Conservation (phyloP, 92 coral and sea anemone genomes). For the Virgularia gustaviana region DNA sequence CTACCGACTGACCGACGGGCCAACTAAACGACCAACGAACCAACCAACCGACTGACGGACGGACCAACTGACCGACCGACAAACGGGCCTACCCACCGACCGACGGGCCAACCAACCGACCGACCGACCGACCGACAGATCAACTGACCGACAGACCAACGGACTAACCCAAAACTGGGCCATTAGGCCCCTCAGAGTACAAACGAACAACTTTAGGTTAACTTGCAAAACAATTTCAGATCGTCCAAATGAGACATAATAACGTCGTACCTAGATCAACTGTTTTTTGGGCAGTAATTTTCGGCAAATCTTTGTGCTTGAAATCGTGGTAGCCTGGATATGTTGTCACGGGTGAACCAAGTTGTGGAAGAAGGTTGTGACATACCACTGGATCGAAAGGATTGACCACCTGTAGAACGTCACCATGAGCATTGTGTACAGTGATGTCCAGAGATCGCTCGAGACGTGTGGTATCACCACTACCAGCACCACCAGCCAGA, state of each 20-base stretch:
- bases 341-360: slow-evolving; percentile 54
- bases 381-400: slow-evolving; percentile 79
- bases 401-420: slow-evolving; percentile 58
- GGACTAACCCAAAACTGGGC: not conserved
- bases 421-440: slow-evolving; percentile 38
- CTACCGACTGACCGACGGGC: no score
- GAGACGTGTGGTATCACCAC: not conserved
- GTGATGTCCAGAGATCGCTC: slow-evolving; percentile 36
- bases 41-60: no score
- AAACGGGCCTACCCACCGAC: no score
- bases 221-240: no score
- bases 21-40: no score
- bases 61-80: no score
- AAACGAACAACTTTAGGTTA: no score
- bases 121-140: no score
- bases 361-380: slow-evolving; percentile 29
- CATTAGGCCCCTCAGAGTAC: not conserved
- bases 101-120: no score
- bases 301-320: slow-evolving; percentile 55
- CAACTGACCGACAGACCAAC: no score
- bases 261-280: slow-evolving; percentile 73
- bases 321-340: slow-evolving; percentile 56
- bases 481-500: no score
- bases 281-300: slow-evolving; percentile 54
- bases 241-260: no score